Evolutionary conservation across 2,113 vertebrate genomes (phyloP).

Genomic region (Calyptomena viridis): DNA sequence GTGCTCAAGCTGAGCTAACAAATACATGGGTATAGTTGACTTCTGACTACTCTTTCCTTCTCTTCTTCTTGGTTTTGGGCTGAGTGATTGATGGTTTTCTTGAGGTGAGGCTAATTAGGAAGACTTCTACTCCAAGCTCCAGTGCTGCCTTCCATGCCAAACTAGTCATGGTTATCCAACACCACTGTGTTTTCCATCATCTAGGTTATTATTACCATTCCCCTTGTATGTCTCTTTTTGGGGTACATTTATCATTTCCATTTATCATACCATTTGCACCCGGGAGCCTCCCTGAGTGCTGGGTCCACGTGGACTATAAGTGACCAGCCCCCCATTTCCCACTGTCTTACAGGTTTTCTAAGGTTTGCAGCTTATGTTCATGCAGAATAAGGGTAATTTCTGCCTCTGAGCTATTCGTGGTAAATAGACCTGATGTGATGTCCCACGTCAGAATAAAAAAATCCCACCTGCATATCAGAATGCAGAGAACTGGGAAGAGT

Average conservation of each 20-base stretch:
- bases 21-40: neutral
- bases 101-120: neutral
- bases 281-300: neutral
- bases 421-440: neutral
- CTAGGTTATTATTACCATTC: neutral
- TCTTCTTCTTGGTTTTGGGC: neutral
- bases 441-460: neutral
- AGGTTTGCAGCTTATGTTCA: neutral
- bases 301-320: neutral
- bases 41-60: neutral
- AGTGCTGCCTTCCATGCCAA: neutral
- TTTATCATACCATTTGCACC: fast-evolving
- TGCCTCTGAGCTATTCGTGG: neutral
- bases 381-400: neutral
- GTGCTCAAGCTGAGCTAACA: neutral
- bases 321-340: neutral
- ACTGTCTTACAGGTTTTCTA: neutral
- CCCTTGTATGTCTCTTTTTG: neutral
- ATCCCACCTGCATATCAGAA: fast-evolving
- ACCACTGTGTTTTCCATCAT: neutral
- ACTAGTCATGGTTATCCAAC: neutral
- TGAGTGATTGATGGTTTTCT: neutral
- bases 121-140: neutral
- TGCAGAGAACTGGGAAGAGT: neutral
- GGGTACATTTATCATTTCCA: fast-evolving